Conservation (phyloP, 2,113 vertebrate species). For the Panurus biarmicus region DNA sequence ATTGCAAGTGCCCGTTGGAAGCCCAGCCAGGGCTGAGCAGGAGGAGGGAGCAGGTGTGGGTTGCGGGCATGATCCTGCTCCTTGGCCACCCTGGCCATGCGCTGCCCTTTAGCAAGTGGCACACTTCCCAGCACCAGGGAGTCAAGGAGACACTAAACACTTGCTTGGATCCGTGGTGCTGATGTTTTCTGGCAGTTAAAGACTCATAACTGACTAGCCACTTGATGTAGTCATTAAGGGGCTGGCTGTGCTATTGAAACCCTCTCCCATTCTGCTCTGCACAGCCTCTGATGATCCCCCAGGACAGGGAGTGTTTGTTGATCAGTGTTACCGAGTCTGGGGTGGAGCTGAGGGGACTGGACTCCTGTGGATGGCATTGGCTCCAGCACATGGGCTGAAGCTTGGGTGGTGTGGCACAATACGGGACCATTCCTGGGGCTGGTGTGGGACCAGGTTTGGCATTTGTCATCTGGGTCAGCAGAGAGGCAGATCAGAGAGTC, state of each 20-base stretch:
- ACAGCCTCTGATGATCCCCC: not conserved
- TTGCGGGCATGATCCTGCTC: not conserved
- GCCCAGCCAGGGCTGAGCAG: not conserved
- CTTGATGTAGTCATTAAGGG: not conserved
- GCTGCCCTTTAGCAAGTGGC: not conserved
- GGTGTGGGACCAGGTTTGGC: not conserved
- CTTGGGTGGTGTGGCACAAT: rapidly evolving
- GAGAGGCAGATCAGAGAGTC: not conserved
- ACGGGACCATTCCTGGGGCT: not conserved
- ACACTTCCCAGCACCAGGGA: not conserved
- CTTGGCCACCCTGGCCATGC: not conserved
- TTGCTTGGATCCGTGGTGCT: not conserved
- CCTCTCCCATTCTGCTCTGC: not conserved
- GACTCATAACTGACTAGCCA: conserved; percentile 6
- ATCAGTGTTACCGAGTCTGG: not conserved
- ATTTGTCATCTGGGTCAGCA: not conserved
- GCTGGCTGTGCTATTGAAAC: conserved; percentile 12
- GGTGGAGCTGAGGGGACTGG: not conserved
- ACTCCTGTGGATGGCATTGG: not conserved
- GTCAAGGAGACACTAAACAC: rapidly evolving
- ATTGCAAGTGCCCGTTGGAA: not conserved
- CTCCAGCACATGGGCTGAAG: rapidly evolving
- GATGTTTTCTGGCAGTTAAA: conserved; percentile 19
- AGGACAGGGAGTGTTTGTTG: not conserved
- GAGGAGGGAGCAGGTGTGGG: not conserved